Evolutionary conservation across 2,113 vertebrate genomes (phyloP).

Genomic region (Notothenia coriiceps): DNA sequence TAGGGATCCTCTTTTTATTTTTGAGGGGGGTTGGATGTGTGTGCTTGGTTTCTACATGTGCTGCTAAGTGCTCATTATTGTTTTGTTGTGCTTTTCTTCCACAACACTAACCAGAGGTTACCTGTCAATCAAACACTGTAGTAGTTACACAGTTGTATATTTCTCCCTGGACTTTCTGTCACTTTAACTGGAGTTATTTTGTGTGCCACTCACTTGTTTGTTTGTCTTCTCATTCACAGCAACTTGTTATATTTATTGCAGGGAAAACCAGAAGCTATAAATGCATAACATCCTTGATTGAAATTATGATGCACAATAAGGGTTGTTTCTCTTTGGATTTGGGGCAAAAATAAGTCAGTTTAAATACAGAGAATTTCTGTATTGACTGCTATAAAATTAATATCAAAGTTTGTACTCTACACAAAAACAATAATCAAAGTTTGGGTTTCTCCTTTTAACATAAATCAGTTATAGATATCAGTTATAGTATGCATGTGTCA

Average conservation of each 20-base stretch:
- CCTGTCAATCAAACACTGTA: conserved; percentile 37
- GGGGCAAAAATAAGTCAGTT: too few relatives aligned
- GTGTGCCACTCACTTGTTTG: background rate
- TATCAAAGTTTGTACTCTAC: too few relatives aligned
- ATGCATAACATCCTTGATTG: too few relatives aligned
- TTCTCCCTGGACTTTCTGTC: conserved; percentile 10
- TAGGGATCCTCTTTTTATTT: conserved; percentile 22
- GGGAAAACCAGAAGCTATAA: background rate
- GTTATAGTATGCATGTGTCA: too few relatives aligned
- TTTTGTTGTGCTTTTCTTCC: conserved; percentile 18
- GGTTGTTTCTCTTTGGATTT: background rate
- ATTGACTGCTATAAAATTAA: too few relatives aligned
- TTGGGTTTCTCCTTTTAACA: too few relatives aligned
- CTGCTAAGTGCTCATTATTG: conserved; percentile 51
- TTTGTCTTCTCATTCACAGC: background rate
- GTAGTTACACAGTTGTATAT: background rate
- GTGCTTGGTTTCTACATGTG: conserved; percentile 17
- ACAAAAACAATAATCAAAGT: too few relatives aligned
- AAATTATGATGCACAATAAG: background rate
- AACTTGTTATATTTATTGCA: background rate
- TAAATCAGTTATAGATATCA: too few relatives aligned
- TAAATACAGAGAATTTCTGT: too few relatives aligned
- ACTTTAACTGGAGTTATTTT: background rate
- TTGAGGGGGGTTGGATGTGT: background rate
- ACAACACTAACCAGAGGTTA: conserved; percentile 18